phyloP scores from a whole-genome alignment of 2,113 vertebrate species.

The Chloropsis cyanopogon region DNA sequence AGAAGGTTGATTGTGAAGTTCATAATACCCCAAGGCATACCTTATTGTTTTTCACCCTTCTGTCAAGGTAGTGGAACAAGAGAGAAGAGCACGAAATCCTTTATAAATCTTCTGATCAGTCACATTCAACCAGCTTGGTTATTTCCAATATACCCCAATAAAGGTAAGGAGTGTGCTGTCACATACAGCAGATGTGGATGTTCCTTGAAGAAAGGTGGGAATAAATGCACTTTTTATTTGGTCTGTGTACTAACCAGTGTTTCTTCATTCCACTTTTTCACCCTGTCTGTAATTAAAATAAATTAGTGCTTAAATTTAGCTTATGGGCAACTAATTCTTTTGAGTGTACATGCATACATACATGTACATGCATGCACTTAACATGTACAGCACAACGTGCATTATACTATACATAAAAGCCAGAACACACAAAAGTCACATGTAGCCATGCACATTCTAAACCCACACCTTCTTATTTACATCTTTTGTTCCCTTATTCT shows the following conservation, averaged over 20 bases:
- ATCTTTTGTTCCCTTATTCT: neutral
- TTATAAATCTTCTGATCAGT: neutral
- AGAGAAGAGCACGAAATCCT: neutral
- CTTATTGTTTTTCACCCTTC: neutral
- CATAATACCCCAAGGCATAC: neutral
- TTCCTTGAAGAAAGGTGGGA: neutral
- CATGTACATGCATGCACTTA: neutral
- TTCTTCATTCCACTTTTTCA: neutral
- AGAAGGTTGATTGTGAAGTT: neutral
- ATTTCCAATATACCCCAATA: neutral
- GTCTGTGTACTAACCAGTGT: neutral
- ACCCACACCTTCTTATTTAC: neutral
- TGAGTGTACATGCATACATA: neutral
- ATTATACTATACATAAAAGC: neutral
- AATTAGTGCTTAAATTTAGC: neutral
- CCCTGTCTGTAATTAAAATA: neutral
- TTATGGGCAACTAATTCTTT: neutral
- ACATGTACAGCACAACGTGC: fast-evolving
- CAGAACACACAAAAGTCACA: neutral
- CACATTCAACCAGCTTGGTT: neutral
- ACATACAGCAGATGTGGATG: neutral
- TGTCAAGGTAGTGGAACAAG: neutral
- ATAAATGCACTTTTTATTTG: neutral
- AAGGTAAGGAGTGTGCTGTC: neutral
- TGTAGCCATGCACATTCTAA: neutral